Evolutionary conservation across 2,113 vertebrate species (phyloP).

Genomic region (Pseudopipra pipra): DNA sequence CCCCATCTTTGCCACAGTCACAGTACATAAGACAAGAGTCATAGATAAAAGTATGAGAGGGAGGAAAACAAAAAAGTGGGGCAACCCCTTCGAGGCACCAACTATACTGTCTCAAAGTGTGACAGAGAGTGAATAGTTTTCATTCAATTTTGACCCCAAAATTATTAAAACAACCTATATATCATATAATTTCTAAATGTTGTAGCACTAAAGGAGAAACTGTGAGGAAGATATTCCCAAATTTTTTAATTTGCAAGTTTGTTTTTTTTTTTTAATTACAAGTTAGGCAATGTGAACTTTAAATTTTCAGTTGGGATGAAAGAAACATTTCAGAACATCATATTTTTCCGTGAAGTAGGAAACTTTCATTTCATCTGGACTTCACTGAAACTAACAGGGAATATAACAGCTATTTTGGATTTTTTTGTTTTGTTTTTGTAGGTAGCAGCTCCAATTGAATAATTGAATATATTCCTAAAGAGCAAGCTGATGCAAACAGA

Average conservation of each 20-base stretch:
- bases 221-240: neutral
- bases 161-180: accelerated
- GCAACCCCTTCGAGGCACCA: neutral
- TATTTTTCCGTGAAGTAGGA: neutral
- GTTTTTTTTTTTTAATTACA: neutral
- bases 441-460: neutral
- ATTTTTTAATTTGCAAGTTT: neutral
- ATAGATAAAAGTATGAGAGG: neutral
- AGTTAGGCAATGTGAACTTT: neutral
- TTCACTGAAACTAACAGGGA: neutral
- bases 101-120: neutral
- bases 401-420: neutral
- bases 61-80: neutral
- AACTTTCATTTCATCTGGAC: neutral
- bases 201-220: neutral
- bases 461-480: neutral
- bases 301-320: neutral
- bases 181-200: neutral
- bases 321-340: neutral
- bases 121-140: neutral
- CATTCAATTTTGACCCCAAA: neutral
- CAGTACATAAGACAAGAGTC: neutral
- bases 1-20: neutral
- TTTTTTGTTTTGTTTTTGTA: neutral
- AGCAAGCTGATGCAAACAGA: neutral